These are phyloP conservation scores for Chlorops oryzae DNA, from an alignment of 1,140 invertebrate genomes.

Conservation along the genomic window DNA sequence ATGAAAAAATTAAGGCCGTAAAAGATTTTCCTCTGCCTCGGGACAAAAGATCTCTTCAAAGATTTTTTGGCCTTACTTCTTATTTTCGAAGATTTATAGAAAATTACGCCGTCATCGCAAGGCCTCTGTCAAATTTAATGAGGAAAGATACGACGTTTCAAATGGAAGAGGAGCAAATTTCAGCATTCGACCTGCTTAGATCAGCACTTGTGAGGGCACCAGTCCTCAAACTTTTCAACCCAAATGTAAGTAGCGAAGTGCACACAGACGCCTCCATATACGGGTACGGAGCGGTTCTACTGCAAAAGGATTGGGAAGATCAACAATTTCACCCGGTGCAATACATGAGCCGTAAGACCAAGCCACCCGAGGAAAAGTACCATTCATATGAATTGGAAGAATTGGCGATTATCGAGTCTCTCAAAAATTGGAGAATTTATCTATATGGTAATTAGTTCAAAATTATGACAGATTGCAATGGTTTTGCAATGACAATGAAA, in stretches of 20 bases:
- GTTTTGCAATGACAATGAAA: constrained; percentile 6
- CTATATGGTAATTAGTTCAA: constrained; percentile 7
- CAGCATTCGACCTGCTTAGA: no score
- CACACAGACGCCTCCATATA: constrained; percentile 36
- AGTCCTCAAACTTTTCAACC: constrained; percentile 10
- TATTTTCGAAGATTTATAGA: no score
- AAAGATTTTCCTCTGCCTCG: no score
- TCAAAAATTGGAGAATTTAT: constrained; percentile 13
- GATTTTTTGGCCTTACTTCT: no score
- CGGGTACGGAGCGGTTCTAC: constrained; percentile 30
- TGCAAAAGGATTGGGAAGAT: constrained; percentile 24
- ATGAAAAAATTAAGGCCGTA: no score
- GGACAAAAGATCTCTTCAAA: no score
- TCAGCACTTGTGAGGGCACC: no score
- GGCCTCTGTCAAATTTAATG: no score
- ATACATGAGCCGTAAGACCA: constrained; percentile 18
- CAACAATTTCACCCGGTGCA: constrained; percentile 4
- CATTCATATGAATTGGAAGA: constrained; percentile 26
- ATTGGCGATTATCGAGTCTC: constrained; percentile 14
- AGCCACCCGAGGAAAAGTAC: constrained; percentile 19
- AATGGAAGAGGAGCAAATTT: not conserved
- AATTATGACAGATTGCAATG: constrained; percentile 17
- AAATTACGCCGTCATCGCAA: no score
- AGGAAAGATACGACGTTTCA: not conserved
- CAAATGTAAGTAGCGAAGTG: constrained; percentile 28